These are phyloP conservation scores for Scopus umbretta DNA, from an alignment of 2,113 vertebrate genomes.

Conservation along the genomic window DNA sequence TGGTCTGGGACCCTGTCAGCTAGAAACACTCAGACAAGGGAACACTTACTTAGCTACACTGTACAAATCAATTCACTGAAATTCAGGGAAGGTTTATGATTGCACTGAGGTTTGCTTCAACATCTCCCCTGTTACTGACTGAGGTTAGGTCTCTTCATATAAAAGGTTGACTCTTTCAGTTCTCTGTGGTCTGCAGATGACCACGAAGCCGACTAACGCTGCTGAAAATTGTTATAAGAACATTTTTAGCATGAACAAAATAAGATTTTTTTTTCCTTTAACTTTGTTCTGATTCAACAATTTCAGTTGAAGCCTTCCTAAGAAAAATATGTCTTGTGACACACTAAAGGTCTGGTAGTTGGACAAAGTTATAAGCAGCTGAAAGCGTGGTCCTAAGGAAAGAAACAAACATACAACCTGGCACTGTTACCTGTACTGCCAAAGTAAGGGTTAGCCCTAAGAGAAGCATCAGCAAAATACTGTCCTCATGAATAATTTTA, in stretches of 20 bases:
- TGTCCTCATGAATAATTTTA: slow-evolving; percentile 8
- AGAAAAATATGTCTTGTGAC: background rate
- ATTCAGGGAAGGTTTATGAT: background rate
- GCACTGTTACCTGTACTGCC: background rate
- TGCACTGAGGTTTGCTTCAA: background rate
- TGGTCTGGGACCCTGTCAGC: background rate
- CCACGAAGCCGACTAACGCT: background rate
- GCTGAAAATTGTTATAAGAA: background rate
- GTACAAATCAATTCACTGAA: background rate
- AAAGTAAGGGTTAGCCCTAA: background rate
- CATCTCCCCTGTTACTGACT: background rate
- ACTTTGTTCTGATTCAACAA: background rate
- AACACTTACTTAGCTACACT: background rate
- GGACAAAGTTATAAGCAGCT: background rate
- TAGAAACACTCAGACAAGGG: background rate
- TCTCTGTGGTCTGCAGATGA: background rate
- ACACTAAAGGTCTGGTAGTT: background rate
- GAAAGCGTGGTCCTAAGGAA: background rate
- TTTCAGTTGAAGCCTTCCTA: background rate
- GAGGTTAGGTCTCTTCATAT: background rate
- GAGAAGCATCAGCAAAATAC: background rate
- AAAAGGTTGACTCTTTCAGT: background rate
- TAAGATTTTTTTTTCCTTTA: background rate
- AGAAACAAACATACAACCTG: background rate
- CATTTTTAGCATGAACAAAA: background rate